These are phyloP conservation scores for Pseudomyrmex gracilis DNA, from an alignment of 1,140 invertebrate genomes.

Conservation along the genomic window DNA sequence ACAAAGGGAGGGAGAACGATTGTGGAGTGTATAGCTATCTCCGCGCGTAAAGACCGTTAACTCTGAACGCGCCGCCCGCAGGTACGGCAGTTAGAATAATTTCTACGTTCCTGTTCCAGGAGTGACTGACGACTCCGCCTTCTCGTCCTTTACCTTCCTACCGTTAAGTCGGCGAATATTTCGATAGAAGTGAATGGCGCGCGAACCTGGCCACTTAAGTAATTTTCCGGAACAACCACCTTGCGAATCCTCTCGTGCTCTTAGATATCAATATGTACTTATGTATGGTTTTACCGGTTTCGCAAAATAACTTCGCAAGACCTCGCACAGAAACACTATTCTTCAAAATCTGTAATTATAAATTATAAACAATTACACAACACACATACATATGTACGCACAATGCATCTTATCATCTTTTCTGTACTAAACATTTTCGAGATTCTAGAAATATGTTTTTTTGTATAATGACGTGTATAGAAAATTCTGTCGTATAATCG, in stretches of 20 bases:
- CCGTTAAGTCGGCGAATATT: constrained; percentile 57
- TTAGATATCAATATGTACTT: constrained; percentile 16
- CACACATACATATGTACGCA: too few species aligned
- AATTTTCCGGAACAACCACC: constrained; percentile 43
- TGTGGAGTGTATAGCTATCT: constrained; percentile 63
- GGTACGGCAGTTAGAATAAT: constrained; percentile 67
- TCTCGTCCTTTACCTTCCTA: constrained; percentile 62
- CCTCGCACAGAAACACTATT: not conserved
- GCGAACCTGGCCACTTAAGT: constrained; percentile 16
- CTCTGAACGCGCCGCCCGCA: constrained; percentile 61
- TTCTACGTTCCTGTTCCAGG: constrained; percentile 68
- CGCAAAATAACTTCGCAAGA: constrained; percentile 16
- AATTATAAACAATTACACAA: too few species aligned
- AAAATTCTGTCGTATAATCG: too few species aligned
- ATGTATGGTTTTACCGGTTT: constrained; percentile 31
- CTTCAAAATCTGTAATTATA: too few species aligned
- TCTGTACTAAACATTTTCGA: too few species aligned
- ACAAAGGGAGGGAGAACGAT: constrained; percentile 50
- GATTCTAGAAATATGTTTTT: too few species aligned
- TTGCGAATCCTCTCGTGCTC: constrained; percentile 18
- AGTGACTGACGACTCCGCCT: constrained; percentile 56
- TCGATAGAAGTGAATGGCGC: constrained; percentile 42
- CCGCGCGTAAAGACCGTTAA: constrained; percentile 74
- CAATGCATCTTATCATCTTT: too few species aligned
- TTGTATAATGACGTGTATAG: too few species aligned